A percentile compares a stretch with the other conserved stretches of the same genome.
These are phyloP conservation scores for Myotis brandtii DNA, from an alignment of 2,113 vertebrate genomes.

Conservation along the genomic window DNA sequence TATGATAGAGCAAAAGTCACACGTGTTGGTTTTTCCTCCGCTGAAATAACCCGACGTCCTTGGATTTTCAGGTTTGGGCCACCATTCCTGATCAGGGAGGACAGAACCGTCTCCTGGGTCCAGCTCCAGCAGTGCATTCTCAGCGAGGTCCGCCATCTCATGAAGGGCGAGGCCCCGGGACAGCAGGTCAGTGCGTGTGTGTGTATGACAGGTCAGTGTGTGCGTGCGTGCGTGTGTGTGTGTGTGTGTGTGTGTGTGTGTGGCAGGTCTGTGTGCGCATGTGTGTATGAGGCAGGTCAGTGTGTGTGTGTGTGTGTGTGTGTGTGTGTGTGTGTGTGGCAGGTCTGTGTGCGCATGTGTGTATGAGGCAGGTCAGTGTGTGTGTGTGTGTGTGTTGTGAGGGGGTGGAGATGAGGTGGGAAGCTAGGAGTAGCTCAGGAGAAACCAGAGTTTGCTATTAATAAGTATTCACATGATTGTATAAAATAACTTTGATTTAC, in stretches of 20 bases:
- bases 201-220: too few species aligned
- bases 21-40: background rate
- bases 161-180: slow-evolving; percentile 87
- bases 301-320: too few species aligned
- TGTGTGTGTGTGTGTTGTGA: too few species aligned
- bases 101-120: slow-evolving; percentile 92
- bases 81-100: slow-evolving; percentile 91
- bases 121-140: slow-evolving; percentile 93
- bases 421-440: background rate
- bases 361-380: too few species aligned
- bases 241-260: too few species aligned
- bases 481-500: background rate
- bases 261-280: too few species aligned
- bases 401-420: background rate
- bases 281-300: too few species aligned
- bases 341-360: background rate
- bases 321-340: background rate
- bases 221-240: too few species aligned
- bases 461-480: background rate
- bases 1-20: rapidly evolving
- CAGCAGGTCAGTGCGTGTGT: slow-evolving; percentile 84
- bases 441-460: background rate
- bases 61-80: slow-evolving; percentile 91
- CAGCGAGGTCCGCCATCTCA: slow-evolving; percentile 90
- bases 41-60: background rate